phyloP scores from a whole-genome alignment of 1,140 invertebrate genomes.

The Megathymus violae region DNA sequence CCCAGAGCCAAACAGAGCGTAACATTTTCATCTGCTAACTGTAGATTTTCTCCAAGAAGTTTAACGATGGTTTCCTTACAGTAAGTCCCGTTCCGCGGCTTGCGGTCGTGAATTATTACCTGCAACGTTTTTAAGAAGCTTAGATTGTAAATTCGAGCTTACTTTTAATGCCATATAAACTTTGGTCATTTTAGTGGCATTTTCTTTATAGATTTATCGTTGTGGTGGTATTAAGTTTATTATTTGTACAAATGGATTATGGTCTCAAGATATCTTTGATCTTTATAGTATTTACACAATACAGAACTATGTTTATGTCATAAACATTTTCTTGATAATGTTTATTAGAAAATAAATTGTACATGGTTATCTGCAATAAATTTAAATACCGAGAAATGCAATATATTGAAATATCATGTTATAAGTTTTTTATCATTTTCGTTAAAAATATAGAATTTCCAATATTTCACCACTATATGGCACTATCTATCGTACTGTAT shows the following conservation, averaged over 20 bases:
- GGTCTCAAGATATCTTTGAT: no score
- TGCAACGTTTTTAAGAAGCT: conserved; percentile 22
- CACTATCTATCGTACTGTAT: no score
- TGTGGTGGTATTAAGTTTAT: not conserved
- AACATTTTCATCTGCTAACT: conserved; percentile 77
- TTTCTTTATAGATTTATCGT: conserved; percentile 2
- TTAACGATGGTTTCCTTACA: conserved; percentile 79
- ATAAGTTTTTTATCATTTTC: no score
- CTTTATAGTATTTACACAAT: no score
- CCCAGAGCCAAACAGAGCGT: conserved; percentile 76
- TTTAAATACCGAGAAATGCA: no score
- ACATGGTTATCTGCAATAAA: no score
- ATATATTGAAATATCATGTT: no score
- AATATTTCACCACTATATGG: no score
- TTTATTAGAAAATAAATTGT: no score
- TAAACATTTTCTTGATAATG: no score
- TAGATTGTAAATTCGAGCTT: conserved; percentile 15
- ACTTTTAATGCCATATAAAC: conserved; percentile 7
- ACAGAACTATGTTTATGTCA: no score
- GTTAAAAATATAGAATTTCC: no score
- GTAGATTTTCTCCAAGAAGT: conserved; percentile 75
- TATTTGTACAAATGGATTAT: not conserved
- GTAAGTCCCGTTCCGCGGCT: conserved; percentile 76
- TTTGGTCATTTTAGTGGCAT: not conserved
- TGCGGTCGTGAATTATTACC: conserved; percentile 80